Evolutionary conservation across 1,140 invertebrate genomes (phyloP), one percentile per base, ranked within the genome.

Genomic region (Carposina sasakii): DNA sequence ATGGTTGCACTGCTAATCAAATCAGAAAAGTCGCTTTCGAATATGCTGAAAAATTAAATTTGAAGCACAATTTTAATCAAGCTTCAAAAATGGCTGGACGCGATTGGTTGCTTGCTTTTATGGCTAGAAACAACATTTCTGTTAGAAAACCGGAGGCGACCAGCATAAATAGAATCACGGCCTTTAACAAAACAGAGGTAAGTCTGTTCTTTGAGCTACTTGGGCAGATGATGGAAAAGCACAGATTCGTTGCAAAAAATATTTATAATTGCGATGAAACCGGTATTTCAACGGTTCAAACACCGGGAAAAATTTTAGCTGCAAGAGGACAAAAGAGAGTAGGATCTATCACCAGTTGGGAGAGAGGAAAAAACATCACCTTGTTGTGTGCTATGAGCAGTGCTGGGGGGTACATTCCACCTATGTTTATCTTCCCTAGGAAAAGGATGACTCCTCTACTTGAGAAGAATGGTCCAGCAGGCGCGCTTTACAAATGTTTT

Each of bases 311-410:
- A 36, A 17, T 36, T 4, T 36, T 36, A 3, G 33, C 33, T 10
- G 15, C 33, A 2, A 36, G 19, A 36, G 33, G 33, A 36, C 15
- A 36, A 16, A 36, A 36, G 9, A n/a, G 19, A 36, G 33, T 36
- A 3, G 31, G 31, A 10, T 8, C 31, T 13, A 15, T 34, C 31
- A 34, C 31, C 3, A 52, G 40, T 41, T 46, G 49, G 42, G 58
- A 67, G 19, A 49, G 52, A 57, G 52, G 56, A 21, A 66, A 57
- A 22, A 40, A 40, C 13, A 40, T 40, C 10, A n/a, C n/a, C n/a
- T n/a, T n/a, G n/a, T n/a, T n/a, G n/a, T n/a, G n/a, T n/a, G n/a
- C n/a, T n/a, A n/a, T n/a, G n/a, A n/a, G n/a, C n/a, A n/a, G n/a
- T n/a, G n/a, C n/a, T n/a, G n/a, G n/a, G n/a, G n/a, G n/a, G n/a